Percentiles rank a stretch among this genome's conserved stretches.
Conservation (phyloP, 2,113 vertebrate species). For the Diphyllodes magnificus region DNA sequence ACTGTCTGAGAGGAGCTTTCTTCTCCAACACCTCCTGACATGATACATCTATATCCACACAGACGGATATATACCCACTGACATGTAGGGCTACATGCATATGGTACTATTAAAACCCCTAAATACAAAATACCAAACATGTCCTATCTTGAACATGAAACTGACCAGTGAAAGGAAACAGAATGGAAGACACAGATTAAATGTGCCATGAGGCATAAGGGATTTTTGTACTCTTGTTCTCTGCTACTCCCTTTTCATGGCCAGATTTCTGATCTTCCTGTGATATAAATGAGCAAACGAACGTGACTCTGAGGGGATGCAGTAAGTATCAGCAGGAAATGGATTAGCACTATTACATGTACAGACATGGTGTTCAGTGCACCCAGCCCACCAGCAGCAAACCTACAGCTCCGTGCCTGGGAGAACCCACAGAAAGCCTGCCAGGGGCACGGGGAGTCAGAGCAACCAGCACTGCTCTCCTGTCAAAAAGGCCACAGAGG, state of each 20-base stretch:
- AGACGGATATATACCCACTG: not conserved
- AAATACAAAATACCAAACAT: not conserved
- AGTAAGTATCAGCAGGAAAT: not conserved
- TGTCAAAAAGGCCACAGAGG: not conserved
- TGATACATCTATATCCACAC: not conserved
- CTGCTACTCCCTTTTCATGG: not conserved
- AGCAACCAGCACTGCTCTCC: not conserved
- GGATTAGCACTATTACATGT: not conserved
- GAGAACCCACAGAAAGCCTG: not conserved
- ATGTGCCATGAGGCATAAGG: rapidly evolving
- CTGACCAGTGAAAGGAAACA: not conserved
- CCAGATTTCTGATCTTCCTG: not conserved
- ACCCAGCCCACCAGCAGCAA: not conserved
- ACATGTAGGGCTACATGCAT: not conserved
- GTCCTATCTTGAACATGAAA: not conserved
- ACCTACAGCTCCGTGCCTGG: not conserved
- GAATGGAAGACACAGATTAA: not conserved
- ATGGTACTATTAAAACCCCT: not conserved
- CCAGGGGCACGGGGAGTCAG: not conserved
- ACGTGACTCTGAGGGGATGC: not conserved
- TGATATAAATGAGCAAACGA: not conserved
- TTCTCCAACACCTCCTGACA: not conserved
- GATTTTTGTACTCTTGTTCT: not conserved
- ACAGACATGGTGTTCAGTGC: not conserved
- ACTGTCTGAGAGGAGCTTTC: not conserved